A percentile compares a stretch with the other conserved stretches of the same genome.
Conservation (phyloP, 2,797 vertebrate species). For the Steatocranus sp. region DNA sequence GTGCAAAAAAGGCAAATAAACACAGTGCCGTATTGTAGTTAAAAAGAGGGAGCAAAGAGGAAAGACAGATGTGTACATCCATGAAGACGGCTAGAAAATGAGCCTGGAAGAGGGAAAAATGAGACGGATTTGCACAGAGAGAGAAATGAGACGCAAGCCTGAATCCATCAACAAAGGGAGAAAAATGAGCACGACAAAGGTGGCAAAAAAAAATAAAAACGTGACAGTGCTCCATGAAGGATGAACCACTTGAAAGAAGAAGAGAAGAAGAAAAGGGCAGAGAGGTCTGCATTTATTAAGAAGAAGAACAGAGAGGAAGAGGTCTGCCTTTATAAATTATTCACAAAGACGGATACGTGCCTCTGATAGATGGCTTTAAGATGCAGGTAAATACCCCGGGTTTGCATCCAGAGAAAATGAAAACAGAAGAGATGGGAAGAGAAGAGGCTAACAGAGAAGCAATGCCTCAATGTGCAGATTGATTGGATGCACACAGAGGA, state of each 20-base stretch:
- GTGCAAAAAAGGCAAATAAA: not conserved
- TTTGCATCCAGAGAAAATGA: conserved; percentile 12
- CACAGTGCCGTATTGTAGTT: not conserved
- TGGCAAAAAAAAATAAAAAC: not conserved
- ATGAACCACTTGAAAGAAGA: conserved; percentile 5
- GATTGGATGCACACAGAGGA: not conserved
- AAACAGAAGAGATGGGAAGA: not conserved
- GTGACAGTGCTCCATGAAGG: not conserved
- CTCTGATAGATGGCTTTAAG: conserved; percentile 33
- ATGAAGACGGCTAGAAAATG: not conserved
- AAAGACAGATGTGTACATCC: not conserved
- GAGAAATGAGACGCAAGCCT: not conserved
- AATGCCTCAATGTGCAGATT: not conserved
- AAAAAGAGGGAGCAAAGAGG: not conserved
- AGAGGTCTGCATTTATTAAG: not conserved
- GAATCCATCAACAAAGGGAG: conserved; percentile 14
- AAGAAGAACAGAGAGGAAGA: not conserved
- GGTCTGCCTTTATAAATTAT: conserved; percentile 35
- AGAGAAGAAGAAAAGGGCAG: not conserved
- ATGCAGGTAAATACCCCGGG: conserved; percentile 29
- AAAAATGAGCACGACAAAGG: not conserved
- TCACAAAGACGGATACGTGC: conserved; percentile 2
- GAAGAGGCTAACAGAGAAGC: not conserved
- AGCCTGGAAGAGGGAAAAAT: not conserved
- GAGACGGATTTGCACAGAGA: not conserved